A percentile compares a stretch with the other conserved stretches of the same genome.
Conservation (phyloP, 1,140 invertebrate species). For the Laodelphax striatellus region DNA sequence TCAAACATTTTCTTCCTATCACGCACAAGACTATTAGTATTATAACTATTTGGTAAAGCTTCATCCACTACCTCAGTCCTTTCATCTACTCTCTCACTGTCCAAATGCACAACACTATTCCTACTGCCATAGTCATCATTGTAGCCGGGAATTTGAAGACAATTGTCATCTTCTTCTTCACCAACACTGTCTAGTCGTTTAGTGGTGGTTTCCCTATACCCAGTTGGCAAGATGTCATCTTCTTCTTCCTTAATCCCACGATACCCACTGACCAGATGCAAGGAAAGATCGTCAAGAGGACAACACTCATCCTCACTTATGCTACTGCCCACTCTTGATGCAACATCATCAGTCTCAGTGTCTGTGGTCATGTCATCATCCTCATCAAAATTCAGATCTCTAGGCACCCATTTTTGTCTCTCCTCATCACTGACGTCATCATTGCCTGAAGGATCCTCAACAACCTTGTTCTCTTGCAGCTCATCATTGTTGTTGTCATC, state of each 20-base stretch:
- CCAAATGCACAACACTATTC: too few species aligned
- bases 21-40: constrained; percentile 16
- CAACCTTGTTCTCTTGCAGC: not conserved
- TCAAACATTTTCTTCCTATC: constrained; percentile 18
- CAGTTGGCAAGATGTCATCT: not conserved
- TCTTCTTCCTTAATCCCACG: not conserved
- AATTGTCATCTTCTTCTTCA: constrained; percentile 7
- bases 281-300: not conserved
- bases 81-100: too few species aligned
- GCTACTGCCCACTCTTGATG: not conserved
- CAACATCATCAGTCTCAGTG: not conserved
- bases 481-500: too few species aligned
- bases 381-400: not conserved
- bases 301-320: not conserved
- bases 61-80: not conserved
- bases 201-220: not conserved
- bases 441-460: not conserved
- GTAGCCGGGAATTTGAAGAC: not conserved
- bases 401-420: not conserved
- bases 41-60: constrained; percentile 9
- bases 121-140: too few species aligned
- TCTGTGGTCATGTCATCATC: not conserved
- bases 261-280: not conserved
- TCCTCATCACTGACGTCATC: not conserved
- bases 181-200: not conserved